Conservation (phyloP, 2,113 vertebrate genomes). For the Pollimyrus isidori region DNA sequence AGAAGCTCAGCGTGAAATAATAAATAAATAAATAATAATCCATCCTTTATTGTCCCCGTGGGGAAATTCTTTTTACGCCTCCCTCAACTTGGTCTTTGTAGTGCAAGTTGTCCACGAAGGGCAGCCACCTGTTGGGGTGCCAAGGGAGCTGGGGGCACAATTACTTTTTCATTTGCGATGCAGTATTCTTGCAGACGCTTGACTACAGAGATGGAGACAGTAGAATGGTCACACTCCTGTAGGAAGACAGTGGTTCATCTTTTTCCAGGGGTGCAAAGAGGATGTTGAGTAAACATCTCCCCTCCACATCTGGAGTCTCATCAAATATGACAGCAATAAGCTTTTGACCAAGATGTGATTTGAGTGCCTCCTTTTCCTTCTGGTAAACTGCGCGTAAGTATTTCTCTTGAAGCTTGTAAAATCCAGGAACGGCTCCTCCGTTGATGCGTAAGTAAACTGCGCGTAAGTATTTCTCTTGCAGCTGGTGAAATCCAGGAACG, state of each 20-base stretch:
- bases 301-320: neutral
- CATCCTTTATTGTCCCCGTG: no score
- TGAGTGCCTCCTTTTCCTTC: neutral
- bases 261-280: neutral
- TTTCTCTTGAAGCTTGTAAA: neutral
- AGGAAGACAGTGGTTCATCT: neutral
- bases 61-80: no score
- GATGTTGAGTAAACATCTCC: neutral
- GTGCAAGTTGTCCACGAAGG: no score
- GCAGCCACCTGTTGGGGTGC: no score
- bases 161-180: no score
- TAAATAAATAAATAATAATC: no score
- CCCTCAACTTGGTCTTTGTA: no score
- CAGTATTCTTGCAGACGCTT: no score
- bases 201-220: no score
- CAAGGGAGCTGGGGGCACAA: no score
- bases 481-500: neutral
- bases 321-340: neutral
- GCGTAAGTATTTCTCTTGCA: neutral
- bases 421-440: neutral
- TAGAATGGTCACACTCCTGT: no score
- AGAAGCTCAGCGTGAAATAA: no score
- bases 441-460: neutral
- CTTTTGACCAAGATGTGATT: neutral
- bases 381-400: neutral